phyloP scores from a whole-genome alignment of 2,113 vertebrate species.

The Crotalus viridis region DNA sequence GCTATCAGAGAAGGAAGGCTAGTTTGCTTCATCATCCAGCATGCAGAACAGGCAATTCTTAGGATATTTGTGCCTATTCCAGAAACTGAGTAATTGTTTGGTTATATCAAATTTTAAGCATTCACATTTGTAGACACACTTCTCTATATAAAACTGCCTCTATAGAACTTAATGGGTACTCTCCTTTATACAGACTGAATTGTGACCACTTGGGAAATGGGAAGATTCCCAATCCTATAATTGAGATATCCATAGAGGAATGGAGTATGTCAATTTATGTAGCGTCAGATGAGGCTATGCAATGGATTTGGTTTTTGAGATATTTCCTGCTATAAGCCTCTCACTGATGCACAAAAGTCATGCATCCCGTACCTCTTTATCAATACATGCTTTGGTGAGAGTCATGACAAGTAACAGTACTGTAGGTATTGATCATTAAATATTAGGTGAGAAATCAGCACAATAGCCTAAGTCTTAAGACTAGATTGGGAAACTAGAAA shows the following conservation, averaged over 20 bases:
- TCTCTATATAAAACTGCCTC: neutral
- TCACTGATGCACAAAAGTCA: neutral
- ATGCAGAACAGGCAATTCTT: neutral
- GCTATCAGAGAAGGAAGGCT: neutral
- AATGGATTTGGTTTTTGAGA: neutral
- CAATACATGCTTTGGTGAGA: neutral
- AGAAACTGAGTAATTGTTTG: neutral
- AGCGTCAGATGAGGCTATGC: neutral
- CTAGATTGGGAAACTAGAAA: neutral
- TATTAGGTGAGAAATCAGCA: neutral
- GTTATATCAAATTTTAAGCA: neutral
- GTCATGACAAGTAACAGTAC: neutral
- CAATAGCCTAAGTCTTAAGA: neutral
- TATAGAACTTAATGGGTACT: neutral
- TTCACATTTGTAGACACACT: neutral
- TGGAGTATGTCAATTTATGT: neutral
- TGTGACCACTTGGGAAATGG: neutral
- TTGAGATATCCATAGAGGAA: neutral
- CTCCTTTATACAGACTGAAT: neutral
- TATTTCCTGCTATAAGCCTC: neutral
- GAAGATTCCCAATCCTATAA: neutral
- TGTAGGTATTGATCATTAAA: neutral
- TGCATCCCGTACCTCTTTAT: neutral
- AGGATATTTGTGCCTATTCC: neutral
- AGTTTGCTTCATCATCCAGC: neutral